Base-by-base conservation (phyloP, 2,113 vertebrate genomes). In the Carassius auratus region DNA sequence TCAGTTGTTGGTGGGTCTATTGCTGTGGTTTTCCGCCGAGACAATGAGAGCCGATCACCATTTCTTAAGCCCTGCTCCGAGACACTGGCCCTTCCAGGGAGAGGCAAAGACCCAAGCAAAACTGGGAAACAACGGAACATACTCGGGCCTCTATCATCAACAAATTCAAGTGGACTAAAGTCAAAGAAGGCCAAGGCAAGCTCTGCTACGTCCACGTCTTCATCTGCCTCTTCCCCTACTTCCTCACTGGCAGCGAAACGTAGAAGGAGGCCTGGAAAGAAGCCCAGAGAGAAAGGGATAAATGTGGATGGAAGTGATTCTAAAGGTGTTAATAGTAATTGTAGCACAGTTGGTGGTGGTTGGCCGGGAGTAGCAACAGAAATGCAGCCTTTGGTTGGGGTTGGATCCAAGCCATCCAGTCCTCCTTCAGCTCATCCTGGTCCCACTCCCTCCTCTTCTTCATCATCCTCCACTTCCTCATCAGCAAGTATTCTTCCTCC, bases 1-100 rank as follows among this genome's bases (percentile, higher is more conserved):
- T 88, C 93, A 2, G 94, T 93, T 52, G 95, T 96, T 8, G 94
- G 95, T 0, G 96, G 96, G 21, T 97, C 96, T 14, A 98, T 98
- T 3, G 97, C 95, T 0, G 96, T 98, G 12, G 97, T 98, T 10
- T 98, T 98, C 79, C 97, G 96, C 89, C 94, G 97, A 0, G 97
- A 98, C 91, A 94, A 97, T 8, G 97, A 98, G 91, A 98, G 96
- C 93, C 93, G 97, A 7, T 97, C 97, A 0, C 95, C 97, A 0
- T 98, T 98, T 87, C 95, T 98, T 1, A 98, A 98, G 30, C 91
- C 94, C 0, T 93, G 94, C 83, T 93, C 94, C 3, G 94, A 95
- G 76, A 94, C 94, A 0, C 89, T 94, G 68, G 91, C 93, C 0
- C 80, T 94, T 3, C 85, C 89, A 13, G 85, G 90, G 8, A 92